Evolutionary conservation across 1,140 invertebrate species (phyloP).

Genomic region (Yoshiicerus persimilis): DNA sequence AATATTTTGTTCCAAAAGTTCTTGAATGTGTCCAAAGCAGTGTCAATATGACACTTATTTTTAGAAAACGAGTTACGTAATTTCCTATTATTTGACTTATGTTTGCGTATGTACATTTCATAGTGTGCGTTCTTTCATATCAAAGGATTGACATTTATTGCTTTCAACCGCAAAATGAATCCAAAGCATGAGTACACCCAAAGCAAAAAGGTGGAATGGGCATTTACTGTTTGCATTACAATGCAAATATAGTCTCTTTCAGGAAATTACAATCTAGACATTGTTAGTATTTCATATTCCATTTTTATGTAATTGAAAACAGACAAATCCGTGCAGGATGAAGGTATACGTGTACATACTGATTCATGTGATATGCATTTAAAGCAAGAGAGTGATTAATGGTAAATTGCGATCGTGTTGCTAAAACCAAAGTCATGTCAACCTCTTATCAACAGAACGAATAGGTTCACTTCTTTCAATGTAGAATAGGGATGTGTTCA

Average conservation of each 20-base stretch:
- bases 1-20: too few species aligned
- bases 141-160: neutral
- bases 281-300: too few species aligned
- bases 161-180: neutral
- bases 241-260: too few species aligned
- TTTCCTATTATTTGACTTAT: too few species aligned
- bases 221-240: neutral
- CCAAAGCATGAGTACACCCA: too few species aligned
- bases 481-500: neutral
- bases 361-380: neutral
- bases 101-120: too few species aligned
- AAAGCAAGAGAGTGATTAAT: neutral
- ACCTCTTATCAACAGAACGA: neutral
- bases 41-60: too few species aligned
- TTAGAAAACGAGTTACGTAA: too few species aligned
- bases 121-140: neutral
- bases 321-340: neutral
- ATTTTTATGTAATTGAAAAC: neutral
- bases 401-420: neutral
- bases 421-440: neutral
- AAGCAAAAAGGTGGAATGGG: too few species aligned
- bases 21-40: too few species aligned
- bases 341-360: neutral
- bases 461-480: neutral
- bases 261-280: too few species aligned